phyloP scores from a whole-genome alignment of 2,888 invertebrate species.

The Euzetes globulus region DNA sequence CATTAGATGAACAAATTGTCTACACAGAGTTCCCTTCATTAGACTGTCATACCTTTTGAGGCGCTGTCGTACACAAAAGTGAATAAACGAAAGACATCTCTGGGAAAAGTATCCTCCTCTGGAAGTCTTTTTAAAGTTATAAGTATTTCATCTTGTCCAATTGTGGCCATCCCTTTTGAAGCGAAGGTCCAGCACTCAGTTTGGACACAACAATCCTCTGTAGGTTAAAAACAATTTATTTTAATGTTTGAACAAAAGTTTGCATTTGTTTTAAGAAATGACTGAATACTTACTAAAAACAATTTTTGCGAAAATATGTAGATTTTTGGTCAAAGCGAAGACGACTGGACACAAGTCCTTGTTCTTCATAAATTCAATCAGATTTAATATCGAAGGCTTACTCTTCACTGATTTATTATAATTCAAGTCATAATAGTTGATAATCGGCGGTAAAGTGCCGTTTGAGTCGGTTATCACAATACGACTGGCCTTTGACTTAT shows the following conservation, averaged over 20 bases:
- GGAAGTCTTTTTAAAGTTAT: conserved; percentile 60
- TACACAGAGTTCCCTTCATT: too few relatives aligned
- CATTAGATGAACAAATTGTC: too few relatives aligned
- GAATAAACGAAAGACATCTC: conserved; percentile 66
- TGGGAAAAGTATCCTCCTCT: conserved; percentile 57
- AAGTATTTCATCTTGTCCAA: conserved; percentile 74
- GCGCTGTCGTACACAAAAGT: conserved; percentile 60
- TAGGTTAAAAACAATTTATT: too few relatives aligned
- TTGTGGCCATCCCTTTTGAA: conserved; percentile 65
- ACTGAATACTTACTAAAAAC: conserved; percentile 59
- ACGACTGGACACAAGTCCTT: conserved; percentile 54
- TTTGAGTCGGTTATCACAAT: conserved; percentile 43
- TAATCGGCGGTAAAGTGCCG: conserved; percentile 46
- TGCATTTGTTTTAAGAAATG: too few relatives aligned
- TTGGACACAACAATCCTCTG: conserved; percentile 58
- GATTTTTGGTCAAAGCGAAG: conserved; percentile 67
- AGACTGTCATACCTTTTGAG: conserved; percentile 49
- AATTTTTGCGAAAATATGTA: conserved; percentile 65
- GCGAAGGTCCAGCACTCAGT: conserved; percentile 63
- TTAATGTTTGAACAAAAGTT: too few relatives aligned
- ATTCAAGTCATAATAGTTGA: conserved; percentile 36
- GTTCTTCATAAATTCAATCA: conserved; percentile 43
- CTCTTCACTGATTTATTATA: conserved; percentile 11
- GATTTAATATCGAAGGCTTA: conserved; percentile 23
- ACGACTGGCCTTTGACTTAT: conserved; percentile 35